Evolutionary conservation across 2,888 invertebrate genomes (phyloP), one percentile per base, ranked within the genome.

Genomic region (Lasioglossum lativentre): DNA sequence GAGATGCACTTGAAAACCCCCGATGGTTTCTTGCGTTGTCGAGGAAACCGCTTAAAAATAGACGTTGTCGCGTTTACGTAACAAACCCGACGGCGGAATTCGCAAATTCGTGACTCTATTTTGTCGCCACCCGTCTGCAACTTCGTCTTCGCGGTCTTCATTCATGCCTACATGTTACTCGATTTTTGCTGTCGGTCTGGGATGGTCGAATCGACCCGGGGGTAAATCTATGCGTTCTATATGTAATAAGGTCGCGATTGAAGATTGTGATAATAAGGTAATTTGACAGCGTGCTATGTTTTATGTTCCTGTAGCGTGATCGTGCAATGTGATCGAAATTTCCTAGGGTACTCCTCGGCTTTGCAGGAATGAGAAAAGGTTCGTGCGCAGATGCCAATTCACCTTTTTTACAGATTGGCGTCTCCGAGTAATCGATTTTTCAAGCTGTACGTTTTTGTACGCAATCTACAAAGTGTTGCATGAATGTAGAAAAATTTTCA

Each of bases 31-130:
- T 52, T 42, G 14, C 66, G 66, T 42, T 27, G 66, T n/a, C 42
- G 8, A 14, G 63, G 42, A 34, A 52, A 40, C 47, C 47, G 79
- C 73, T 79, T 73, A 68, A 79, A 82, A 79, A 73, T 82, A 79
- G 82, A 79, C 72, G 16, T 66, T 52, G 73, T 63, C 30, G 23
- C 66, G 5, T 42, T 78, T 40, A 72, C 79, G 81, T 78, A 81
- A 81, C 72, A 3, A 38, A 45, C 42, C 40, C 23, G 59, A 45
- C 19, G 12, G 30, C 63, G 78, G 63, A 47, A 78, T 82, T 66
- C 30, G n/a, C 66, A 23, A 73, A 42, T 40, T 19, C 42, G 23
- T 8, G 6, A 27, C 0, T 47, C 23, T 4, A 70, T 19, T 40
- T 30, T 40, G 1, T 56, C 30, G 30, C 16, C 30, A 34, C 3